These are phyloP conservation scores for Caiman crocodilus DNA, from an alignment of 2,797 vertebrate species.

Conservation along the genomic window DNA sequence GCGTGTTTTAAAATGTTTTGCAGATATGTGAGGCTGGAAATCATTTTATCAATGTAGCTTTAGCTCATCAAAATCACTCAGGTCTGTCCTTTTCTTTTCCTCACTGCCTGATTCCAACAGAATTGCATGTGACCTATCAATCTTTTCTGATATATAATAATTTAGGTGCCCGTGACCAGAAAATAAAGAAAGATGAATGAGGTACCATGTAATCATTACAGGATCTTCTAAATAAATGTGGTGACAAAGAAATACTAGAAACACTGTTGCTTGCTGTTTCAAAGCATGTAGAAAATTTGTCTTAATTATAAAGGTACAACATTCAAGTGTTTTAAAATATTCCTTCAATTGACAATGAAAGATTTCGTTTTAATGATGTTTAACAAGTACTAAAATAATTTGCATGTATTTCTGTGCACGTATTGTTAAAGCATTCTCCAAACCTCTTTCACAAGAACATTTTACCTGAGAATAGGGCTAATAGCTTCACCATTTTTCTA, in stretches of 20 bases:
- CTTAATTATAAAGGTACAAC: constrained; percentile 30
- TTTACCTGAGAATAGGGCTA: background rate
- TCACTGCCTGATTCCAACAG: background rate
- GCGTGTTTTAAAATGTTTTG: constrained; percentile 61
- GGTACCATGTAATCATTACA: background rate
- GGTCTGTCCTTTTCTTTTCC: constrained; percentile 73
- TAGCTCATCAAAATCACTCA: constrained; percentile 81
- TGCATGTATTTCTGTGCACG: too few species aligned
- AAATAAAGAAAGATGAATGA: constrained; percentile 34
- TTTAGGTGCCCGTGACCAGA: background rate
- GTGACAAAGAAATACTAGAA: background rate
- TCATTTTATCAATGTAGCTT: constrained; percentile 83
- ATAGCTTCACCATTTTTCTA: background rate
- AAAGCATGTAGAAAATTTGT: constrained; percentile 31
- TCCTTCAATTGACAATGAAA: background rate
- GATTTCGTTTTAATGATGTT: background rate
- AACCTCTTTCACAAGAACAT: background rate
- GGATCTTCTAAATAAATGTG: background rate
- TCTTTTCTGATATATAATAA: constrained; percentile 25
- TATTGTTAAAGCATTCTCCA: background rate
- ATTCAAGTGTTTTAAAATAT: background rate
- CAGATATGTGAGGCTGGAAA: constrained; percentile 87
- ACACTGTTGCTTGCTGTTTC: background rate
- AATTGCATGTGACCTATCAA: constrained; percentile 28
- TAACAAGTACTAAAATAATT: background rate